These are phyloP conservation scores for Alviniconcha strummeri DNA, from an alignment of 2,888 invertebrate species.

Conservation along the genomic window DNA sequence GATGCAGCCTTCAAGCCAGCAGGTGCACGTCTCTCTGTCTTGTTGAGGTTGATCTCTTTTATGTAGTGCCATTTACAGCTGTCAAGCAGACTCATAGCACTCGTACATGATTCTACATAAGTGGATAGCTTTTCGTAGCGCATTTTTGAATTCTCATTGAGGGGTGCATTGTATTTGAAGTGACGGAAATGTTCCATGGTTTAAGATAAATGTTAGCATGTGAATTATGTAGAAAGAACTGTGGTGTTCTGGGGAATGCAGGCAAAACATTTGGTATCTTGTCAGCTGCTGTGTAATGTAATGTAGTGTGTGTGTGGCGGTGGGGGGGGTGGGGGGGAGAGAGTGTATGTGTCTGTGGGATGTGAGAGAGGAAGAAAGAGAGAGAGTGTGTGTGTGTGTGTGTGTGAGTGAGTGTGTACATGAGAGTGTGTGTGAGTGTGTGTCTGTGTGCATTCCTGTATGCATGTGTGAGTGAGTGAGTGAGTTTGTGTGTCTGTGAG, in stretches of 20 bases:
- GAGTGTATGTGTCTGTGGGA: too few species aligned
- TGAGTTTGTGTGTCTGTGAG: too few species aligned
- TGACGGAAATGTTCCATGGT: too few species aligned
- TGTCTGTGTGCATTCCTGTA: not conserved
- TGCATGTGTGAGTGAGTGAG: too few species aligned
- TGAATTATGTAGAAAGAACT: not conserved
- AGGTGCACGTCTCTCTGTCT: constrained; percentile 28
- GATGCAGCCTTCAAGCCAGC: constrained; percentile 40
- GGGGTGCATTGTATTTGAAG: too few species aligned
- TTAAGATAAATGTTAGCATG: not conserved
- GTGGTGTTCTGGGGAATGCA: not conserved
- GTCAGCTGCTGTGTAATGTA: too few species aligned
- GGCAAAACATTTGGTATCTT: not conserved
- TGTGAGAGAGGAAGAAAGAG: too few species aligned
- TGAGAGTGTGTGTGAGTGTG: not conserved
- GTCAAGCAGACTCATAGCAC: not conserved
- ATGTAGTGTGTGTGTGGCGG: too few species aligned
- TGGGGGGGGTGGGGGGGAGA: too few species aligned
- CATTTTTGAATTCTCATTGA: too few species aligned
- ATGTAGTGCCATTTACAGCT: not conserved
- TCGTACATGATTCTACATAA: not conserved
- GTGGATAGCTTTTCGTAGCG: too few species aligned
- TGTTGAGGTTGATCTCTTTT: not conserved
- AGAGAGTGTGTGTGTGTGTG: not conserved
- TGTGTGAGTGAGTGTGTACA: not conserved